Conservation (phyloP, 2,113 vertebrate genomes). For the Lepidothrix coronata region DNA sequence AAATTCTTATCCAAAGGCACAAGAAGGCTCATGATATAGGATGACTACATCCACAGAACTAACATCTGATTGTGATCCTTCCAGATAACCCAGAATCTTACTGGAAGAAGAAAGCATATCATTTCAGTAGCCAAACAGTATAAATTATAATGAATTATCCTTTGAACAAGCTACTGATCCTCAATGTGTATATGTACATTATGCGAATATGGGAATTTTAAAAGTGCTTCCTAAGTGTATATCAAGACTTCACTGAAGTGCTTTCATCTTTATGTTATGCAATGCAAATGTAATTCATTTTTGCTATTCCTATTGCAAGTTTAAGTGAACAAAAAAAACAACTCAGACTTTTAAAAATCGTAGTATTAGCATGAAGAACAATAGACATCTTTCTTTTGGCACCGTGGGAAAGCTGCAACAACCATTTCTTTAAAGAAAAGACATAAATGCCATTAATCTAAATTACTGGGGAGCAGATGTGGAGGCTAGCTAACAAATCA, state of each 20-base stretch:
- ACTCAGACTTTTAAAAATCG: neutral
- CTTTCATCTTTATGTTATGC: conserved; percentile 9
- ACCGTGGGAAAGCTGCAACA: neutral
- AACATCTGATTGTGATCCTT: neutral
- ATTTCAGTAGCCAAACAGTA: neutral
- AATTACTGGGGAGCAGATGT: neutral
- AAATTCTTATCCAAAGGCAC: neutral
- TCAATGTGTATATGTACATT: neutral
- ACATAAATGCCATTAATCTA: neutral
- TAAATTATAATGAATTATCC: neutral
- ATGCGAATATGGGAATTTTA: neutral
- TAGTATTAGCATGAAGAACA: neutral
- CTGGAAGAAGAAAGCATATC: neutral
- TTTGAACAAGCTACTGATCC: neutral
- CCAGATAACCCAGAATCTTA: neutral
- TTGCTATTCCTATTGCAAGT: neutral
- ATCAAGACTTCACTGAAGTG: neutral
- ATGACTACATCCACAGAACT: neutral
- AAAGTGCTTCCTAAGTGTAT: neutral
- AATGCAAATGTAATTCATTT: neutral
- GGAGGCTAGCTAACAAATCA: neutral
- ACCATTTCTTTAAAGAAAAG: neutral
- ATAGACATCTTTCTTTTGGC: neutral
- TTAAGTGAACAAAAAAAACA: neutral
- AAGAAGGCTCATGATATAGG: neutral